Evolutionary conservation across 1,140 invertebrate species (phyloP).

Genomic region (Pogonomyrmex barbatus): DNA sequence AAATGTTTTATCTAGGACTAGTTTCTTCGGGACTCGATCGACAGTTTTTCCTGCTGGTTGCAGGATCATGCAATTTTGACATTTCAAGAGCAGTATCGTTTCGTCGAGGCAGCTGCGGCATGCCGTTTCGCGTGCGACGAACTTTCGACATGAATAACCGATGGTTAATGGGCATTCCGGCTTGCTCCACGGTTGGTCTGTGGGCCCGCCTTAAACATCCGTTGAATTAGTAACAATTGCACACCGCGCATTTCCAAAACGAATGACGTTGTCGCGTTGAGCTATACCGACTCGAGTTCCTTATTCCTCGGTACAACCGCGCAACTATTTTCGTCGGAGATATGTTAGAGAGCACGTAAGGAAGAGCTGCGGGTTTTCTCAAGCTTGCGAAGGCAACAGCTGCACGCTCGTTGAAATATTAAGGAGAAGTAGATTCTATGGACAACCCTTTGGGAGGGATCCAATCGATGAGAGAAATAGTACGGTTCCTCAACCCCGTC

Average conservation of each 20-base stretch:
- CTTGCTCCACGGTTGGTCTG: slow-evolving; percentile 61
- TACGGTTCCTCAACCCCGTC: slow-evolving; percentile 34
- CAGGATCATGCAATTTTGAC: slow-evolving; percentile 7
- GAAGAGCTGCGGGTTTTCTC: slow-evolving; percentile 62
- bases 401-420: slow-evolving; percentile 75
- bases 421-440: slow-evolving; percentile 59
- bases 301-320: neutral
- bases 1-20: slow-evolving; percentile 3
- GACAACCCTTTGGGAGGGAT: slow-evolving; percentile 63
- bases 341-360: slow-evolving; percentile 23
- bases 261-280: slow-evolving; percentile 20
- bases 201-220: slow-evolving; percentile 60
- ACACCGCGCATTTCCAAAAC: slow-evolving; percentile 59
- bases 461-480: slow-evolving; percentile 67
- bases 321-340: slow-evolving; percentile 25
- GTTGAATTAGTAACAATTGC: slow-evolving; percentile 76
- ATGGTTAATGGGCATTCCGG: slow-evolving; percentile 69
- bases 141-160: slow-evolving; percentile 74
- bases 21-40: slow-evolving; percentile 14
- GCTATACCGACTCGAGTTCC: neutral
- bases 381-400: slow-evolving; percentile 78
- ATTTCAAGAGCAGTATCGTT: slow-evolving; percentile 21
- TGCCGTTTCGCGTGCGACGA: slow-evolving; percentile 41
- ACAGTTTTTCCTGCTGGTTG: slow-evolving; percentile 11
- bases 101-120: slow-evolving; percentile 31